Evolutionary conservation across 2,888 invertebrate species (phyloP), one percentile per base, ranked within the genome.

Genomic region (Fragum whitleyi): DNA sequence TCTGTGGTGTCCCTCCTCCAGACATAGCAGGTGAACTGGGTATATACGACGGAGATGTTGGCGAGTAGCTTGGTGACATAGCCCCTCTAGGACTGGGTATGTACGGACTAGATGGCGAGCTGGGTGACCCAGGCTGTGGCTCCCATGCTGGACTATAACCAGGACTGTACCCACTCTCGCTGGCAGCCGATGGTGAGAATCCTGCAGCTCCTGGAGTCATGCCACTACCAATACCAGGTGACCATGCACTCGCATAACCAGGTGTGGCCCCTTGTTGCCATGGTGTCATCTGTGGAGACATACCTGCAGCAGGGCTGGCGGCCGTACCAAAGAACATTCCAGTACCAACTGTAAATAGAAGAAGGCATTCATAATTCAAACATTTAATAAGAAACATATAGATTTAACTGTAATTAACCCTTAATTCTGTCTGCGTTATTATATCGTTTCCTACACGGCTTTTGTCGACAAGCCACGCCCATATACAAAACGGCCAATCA

Each of bases 171-270:
- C 98, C 98, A 16, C 97, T 97, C 92, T 99, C 99, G 6, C 98
- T 98, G 2, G 97, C 97, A 2, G 97, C 97, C 0, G 98, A 98
- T 1, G 99, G 99, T 21, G 99, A 99, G 95, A 99, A 99, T 73
- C 97, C 97, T 0, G 98, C 98, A 2, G 97, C 98, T 51, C 98
- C 98, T 0, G 99, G 99, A 0, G 99, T 99, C 98, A 99, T 98
- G 78, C 97, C 98, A 94, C 97, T 97, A 78, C 97, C 92, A n/a
- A 96, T 96, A 67, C 92, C 92, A 26, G 93, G 93, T 28, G 93
- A 93, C 92, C 92, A 93, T 36, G 91, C 90, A 62, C 90, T 87
- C 32, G 89, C 88, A 91, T 97, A 98, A 77, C 96, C 96, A 29
- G 94, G 94, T 5, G 95, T 95, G 19, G 94, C 93, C 42, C 92